These are phyloP conservation scores for Pristis pectinata DNA, from an alignment of 2,797 vertebrate species.

Conservation along the genomic window DNA sequence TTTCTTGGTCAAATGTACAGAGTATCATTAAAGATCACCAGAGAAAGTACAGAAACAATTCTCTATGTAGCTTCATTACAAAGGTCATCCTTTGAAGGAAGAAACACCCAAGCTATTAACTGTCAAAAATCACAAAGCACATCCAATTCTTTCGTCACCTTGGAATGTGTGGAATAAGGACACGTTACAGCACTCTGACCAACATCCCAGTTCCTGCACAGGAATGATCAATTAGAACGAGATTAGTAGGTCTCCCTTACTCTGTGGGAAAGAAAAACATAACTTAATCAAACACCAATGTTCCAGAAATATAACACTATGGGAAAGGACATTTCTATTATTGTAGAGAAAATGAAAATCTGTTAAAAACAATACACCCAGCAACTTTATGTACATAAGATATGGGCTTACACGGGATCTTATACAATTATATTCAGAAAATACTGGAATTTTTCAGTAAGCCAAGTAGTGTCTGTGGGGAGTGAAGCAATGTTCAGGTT, in stretches of 20 bases:
- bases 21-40: not conserved
- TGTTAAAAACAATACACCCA: not conserved
- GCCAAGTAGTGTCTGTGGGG: too few species aligned
- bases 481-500: too few species aligned
- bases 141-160: not conserved
- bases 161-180: not conserved
- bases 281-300: not conserved
- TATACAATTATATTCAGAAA: not conserved
- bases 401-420: not conserved
- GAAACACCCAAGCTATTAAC: not conserved
- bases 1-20: not conserved
- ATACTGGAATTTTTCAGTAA: too few species aligned
- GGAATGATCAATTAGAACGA: not conserved
- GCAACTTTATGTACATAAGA: not conserved
- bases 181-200: not conserved
- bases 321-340: not conserved
- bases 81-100: not conserved
- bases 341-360: not conserved
- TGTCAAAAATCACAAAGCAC: not conserved
- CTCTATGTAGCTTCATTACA: not conserved
- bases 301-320: constrained; percentile 6
- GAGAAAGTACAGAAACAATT: not conserved
- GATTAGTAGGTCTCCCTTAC: constrained; percentile 5
- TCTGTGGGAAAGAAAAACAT: constrained; percentile 13
- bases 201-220: not conserved